phyloP scores from a whole-genome alignment of 1,140 invertebrate species.

The Eciton burchellii region DNA sequence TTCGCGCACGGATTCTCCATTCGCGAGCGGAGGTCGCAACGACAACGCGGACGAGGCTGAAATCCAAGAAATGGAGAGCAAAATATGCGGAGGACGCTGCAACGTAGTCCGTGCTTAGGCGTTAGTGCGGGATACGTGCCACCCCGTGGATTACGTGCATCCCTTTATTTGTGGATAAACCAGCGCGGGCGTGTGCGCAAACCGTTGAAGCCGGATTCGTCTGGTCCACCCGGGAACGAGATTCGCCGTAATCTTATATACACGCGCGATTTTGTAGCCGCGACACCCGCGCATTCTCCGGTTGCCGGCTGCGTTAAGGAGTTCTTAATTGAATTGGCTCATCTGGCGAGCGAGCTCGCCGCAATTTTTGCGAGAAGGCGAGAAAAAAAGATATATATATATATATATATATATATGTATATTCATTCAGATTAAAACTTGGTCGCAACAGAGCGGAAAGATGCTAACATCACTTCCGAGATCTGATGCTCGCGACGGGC shows the following conservation, averaged over 20 bases:
- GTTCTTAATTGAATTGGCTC: slow-evolving; percentile 11
- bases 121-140: slow-evolving; percentile 14
- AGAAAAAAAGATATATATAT: too few relatives aligned
- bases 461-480: slow-evolving; percentile 9
- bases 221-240: slow-evolving; percentile 44
- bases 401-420: too few relatives aligned
- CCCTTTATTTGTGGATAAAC: slow-evolving; percentile 58
- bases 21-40: not conserved
- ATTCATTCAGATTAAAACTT: slow-evolving; percentile 21
- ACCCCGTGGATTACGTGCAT: slow-evolving; percentile 53
- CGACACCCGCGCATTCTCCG: not conserved
- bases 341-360: not conserved
- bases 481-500: slow-evolving; percentile 38
- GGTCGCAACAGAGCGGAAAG: slow-evolving; percentile 17
- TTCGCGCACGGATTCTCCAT: slow-evolving; percentile 16
- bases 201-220: slow-evolving; percentile 48
- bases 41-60: slow-evolving; percentile 28
- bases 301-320: not conserved
- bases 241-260: slow-evolving; percentile 47
- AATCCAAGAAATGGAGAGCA: slow-evolving; percentile 59
- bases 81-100: not conserved
- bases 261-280: not conserved
- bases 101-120: slow-evolving; percentile 39
- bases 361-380: not conserved
- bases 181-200: slow-evolving; percentile 13